Base-by-base conservation (phyloP, 1,140 invertebrate species). In the Scylla paramamosain region DNA sequence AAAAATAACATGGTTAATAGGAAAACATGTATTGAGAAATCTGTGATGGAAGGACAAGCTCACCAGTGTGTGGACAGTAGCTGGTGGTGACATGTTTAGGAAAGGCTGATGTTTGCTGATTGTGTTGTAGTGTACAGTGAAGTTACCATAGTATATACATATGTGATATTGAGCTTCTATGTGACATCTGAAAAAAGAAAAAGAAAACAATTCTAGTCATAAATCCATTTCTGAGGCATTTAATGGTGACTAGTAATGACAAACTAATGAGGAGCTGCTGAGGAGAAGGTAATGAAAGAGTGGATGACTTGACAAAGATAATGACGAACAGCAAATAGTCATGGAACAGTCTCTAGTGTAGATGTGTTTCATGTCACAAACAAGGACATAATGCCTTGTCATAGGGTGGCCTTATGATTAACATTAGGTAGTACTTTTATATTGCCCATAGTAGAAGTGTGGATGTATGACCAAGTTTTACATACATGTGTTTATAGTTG, bases 371-470 rank as follows among this genome's bases (percentile, higher is more conserved):
- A 94, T 94, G 93, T 94, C 93, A 94, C 93, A 94, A 94, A 91
- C 93, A 94, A 94, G 93, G 93, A 94, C 93, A 83, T 91, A 94
- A 94, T 94, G 93, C 93, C 93, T 94, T 94, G 93, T 94, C 46
- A 94, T 94, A 94, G 88, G 93, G 93, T 94, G 93, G 93, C 93
- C 93, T 94, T 94, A 94, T 94, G 93, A 46, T 77, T 90, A 94
- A 94, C 89, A 39, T 88, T 94, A 94, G 93, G 45, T 94, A 94
- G 93, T 83, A 67, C 39, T 94, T 94, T 94, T 94, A 91, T 94
- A 94, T 94, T 94, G 87, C 93, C 93, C 93, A 87, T 88, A 39
- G 48, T 91, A 89, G 86, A 83, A 82, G 67, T 94, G 32, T 82
- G 88, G 39, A 89, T 90, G 29, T 82, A 67, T 91, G 82, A 32